These are phyloP conservation scores for Lophius americanus DNA, from an alignment of 2,797 vertebrate species.

Conservation along the genomic window DNA sequence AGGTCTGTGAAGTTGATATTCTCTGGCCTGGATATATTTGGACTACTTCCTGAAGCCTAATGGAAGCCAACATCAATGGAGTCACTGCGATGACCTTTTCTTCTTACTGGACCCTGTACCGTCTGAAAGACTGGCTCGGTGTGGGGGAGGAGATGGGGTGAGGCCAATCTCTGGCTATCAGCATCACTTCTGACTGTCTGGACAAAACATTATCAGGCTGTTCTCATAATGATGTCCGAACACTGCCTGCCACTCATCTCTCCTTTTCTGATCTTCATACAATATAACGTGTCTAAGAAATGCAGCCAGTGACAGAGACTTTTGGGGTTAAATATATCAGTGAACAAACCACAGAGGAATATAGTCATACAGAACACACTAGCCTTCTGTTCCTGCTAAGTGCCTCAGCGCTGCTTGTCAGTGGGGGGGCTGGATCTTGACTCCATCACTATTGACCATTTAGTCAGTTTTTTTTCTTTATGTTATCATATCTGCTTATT, in stretches of 20 bases:
- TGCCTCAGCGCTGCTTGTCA: slow-evolving; percentile 41
- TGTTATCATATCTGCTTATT: slow-evolving; percentile 77
- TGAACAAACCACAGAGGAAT: slow-evolving; percentile 38
- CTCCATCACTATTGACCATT: slow-evolving; percentile 72
- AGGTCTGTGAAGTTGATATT: slow-evolving; percentile 39
- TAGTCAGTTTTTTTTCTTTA: slow-evolving; percentile 74
- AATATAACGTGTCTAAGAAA: not conserved
- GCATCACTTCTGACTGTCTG: slow-evolving; percentile 77
- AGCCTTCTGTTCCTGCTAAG: slow-evolving; percentile 45
- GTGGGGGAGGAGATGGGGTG: slow-evolving; percentile 4
- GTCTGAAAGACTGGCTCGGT: slow-evolving; percentile 28
- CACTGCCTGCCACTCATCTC: not conserved
- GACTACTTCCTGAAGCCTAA: slow-evolving; percentile 54
- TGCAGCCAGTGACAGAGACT: not conserved
- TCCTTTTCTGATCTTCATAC: not conserved
- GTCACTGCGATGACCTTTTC: slow-evolving; percentile 48
- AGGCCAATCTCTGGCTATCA: slow-evolving; percentile 66
- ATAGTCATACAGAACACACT: slow-evolving; percentile 42
- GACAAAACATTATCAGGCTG: slow-evolving; percentile 74
- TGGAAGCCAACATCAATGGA: slow-evolving; percentile 43
- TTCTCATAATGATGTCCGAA: not conserved
- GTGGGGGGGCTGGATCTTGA: slow-evolving; percentile 53
- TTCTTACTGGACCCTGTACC: slow-evolving; percentile 48
- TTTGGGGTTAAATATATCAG: slow-evolving; percentile 29
- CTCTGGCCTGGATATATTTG: slow-evolving; percentile 53